A percentile compares a stretch with the other conserved stretches of the same genome.
phyloP scores from a whole-genome alignment of 2,888 invertebrate genomes.

The Idaea aversata region DNA sequence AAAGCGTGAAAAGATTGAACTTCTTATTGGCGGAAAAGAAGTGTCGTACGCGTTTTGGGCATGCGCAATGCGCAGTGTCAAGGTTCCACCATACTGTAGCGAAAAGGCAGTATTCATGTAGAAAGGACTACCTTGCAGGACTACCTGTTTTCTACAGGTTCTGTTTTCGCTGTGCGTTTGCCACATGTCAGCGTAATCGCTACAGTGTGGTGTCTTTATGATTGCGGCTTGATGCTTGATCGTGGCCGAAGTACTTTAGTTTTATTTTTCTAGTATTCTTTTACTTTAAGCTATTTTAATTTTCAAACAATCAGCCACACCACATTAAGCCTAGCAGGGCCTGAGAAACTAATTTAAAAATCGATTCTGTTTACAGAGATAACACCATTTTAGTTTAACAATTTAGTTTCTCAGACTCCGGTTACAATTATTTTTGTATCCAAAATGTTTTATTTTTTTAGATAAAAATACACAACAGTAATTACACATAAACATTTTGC shows the following conservation, averaged over 20 bases:
- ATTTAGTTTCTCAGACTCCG: conserved; percentile 29
- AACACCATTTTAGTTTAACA: background rate
- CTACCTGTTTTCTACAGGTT: too few species aligned
- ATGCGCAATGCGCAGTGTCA: background rate
- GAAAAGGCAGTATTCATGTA: too few species aligned
- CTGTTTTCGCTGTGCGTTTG: too few species aligned
- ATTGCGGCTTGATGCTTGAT: background rate
- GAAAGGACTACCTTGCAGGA: too few species aligned
- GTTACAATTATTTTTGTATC: conserved; percentile 32
- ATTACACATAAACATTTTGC: conserved; percentile 27
- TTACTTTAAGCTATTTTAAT: background rate
- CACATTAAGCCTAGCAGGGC: conserved; percentile 71
- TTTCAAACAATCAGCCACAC: conserved; percentile 52
- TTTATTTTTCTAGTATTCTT: background rate
- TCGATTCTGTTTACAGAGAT: too few species aligned
- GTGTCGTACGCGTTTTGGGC: background rate
- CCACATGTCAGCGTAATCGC: too few species aligned
- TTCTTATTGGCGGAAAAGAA: background rate
- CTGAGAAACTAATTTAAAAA: conserved; percentile 48
- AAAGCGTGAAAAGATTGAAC: background rate
- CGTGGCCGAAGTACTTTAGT: background rate
- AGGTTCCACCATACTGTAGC: too few species aligned
- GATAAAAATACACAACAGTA: conserved; percentile 6
- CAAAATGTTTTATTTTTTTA: conserved; percentile 5
- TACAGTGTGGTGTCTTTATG: background rate